phyloP scores from a whole-genome alignment of 1,140 invertebrate genomes.

The Drepana arcuata region DNA sequence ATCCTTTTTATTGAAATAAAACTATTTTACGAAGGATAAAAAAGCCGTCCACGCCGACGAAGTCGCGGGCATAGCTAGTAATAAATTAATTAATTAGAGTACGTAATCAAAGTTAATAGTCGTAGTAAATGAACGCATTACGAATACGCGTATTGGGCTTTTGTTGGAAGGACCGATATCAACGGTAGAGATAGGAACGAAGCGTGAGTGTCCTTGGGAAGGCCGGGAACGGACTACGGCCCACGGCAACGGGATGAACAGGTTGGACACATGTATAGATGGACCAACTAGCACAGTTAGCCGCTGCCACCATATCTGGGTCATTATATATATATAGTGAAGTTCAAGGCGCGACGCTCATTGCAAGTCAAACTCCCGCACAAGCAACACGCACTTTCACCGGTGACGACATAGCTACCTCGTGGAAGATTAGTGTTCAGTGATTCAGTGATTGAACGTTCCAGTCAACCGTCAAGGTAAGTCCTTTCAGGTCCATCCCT shows the following conservation, averaged over 20 bases:
- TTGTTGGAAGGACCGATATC: no score
- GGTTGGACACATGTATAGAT: slow-evolving; percentile 43
- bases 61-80: no score
- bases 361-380: slow-evolving; percentile 61
- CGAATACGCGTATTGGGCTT: no score
- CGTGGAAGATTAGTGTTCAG: slow-evolving; percentile 56
- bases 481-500: slow-evolving; percentile 24
- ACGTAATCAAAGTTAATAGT: no score
- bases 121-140: no score
- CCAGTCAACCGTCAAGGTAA: slow-evolving; percentile 52
- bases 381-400: slow-evolving; percentile 64
- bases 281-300: slow-evolving; percentile 57
- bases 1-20: no score
- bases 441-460: slow-evolving; percentile 53
- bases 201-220: slow-evolving; percentile 56
- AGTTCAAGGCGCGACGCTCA: slow-evolving; percentile 66
- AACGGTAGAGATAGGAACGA: no score
- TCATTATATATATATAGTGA: slow-evolving; percentile 68
- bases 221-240: slow-evolving; percentile 20
- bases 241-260: slow-evolving; percentile 60
- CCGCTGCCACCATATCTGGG: slow-evolving; percentile 49
- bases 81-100: no score
- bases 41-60: no score
- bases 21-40: no score
- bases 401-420: slow-evolving; percentile 43